Conservation (phyloP, 2,113 vertebrate species). For the Plecotus auritus region DNA sequence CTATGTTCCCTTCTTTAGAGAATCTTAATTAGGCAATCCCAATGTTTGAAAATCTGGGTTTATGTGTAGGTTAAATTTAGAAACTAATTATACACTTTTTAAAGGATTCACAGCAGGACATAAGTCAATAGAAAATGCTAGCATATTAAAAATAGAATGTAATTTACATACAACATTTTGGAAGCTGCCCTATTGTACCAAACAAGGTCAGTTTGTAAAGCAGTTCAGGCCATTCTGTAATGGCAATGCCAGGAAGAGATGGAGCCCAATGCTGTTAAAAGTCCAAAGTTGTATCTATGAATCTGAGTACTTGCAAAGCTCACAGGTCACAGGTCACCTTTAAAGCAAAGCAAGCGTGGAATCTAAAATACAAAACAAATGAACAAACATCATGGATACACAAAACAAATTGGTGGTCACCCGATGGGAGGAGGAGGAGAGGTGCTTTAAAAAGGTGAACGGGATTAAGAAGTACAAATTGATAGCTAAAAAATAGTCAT, state of each 20-base stretch:
- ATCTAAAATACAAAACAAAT: neutral
- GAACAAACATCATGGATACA: neutral
- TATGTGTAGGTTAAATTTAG: slow-evolving; percentile 54
- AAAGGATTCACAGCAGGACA: slow-evolving; percentile 51
- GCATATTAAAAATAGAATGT: slow-evolving; percentile 54
- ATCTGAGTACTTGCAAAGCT: neutral
- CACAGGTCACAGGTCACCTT: neutral
- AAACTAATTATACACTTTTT: slow-evolving; percentile 68
- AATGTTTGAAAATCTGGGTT: slow-evolving; percentile 53
- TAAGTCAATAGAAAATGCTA: slow-evolving; percentile 55
- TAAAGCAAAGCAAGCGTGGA: neutral
- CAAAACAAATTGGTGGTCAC: neutral
- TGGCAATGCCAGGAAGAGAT: neutral
- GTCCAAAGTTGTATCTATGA: neutral
- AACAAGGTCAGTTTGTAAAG: slow-evolving; percentile 12
- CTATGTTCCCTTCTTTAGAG: neutral
- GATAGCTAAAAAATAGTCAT: neutral
- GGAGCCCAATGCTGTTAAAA: neutral
- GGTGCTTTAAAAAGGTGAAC: neutral
- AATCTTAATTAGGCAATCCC: slow-evolving; percentile 32
- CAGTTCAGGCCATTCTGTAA: neutral
- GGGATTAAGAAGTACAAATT: neutral
- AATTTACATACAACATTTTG: slow-evolving; percentile 29
- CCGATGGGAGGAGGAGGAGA: no score
- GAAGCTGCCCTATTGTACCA: neutral